These are phyloP conservation scores for Aphelocoma coerulescens DNA, from an alignment of 2,113 vertebrate species.

Conservation along the genomic window DNA sequence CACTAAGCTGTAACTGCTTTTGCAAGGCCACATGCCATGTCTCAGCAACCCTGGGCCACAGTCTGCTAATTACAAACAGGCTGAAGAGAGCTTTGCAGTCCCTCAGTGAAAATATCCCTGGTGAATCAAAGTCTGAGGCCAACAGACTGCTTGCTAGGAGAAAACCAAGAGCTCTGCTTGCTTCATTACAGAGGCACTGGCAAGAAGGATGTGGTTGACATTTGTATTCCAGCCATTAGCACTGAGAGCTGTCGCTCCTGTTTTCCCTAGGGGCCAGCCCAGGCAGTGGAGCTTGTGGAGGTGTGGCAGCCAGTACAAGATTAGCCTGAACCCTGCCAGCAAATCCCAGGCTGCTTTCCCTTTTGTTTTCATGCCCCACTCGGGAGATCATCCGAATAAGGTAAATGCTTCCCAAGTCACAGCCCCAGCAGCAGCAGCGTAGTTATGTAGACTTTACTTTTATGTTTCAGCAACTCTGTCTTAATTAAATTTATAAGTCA, in stretches of 20 bases:
- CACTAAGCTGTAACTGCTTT: neutral
- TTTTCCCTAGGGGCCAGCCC: neutral
- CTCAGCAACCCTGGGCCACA: neutral
- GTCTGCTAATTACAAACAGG: neutral
- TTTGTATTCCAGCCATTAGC: neutral
- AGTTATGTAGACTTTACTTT: neutral
- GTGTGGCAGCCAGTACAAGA: neutral
- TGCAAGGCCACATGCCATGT: neutral
- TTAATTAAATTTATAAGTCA: neutral
- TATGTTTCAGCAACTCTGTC: neutral
- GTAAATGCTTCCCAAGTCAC: neutral
- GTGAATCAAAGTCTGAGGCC: neutral
- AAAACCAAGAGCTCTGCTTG: neutral
- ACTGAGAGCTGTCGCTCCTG: neutral
- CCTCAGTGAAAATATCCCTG: neutral
- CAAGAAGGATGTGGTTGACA: neutral
- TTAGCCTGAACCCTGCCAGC: neutral
- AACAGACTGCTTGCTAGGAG: neutral
- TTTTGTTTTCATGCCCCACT: neutral
- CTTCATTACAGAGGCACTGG: neutral
- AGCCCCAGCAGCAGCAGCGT: neutral
- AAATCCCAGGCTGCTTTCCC: neutral
- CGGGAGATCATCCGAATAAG: neutral
- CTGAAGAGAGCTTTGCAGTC: neutral
- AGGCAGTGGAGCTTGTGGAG: fast-evolving